Evolutionary conservation across 2,113 vertebrate genomes (phyloP).

Genomic region (Macquaria ambigua): DNA sequence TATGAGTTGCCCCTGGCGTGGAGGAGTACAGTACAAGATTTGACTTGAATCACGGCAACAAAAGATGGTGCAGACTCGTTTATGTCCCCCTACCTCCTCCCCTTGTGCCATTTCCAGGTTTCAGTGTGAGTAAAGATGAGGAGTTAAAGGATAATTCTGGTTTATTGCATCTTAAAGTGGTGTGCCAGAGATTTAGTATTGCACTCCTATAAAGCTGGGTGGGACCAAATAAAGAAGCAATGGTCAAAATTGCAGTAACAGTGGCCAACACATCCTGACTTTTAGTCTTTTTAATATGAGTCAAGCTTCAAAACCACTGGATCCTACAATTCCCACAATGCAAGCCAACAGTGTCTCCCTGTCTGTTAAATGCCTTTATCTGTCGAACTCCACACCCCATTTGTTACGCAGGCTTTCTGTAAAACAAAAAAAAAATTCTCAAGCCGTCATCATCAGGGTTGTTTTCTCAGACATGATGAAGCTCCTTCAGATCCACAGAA

Average conservation of each 20-base stretch:
- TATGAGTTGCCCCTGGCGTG: slow-evolving; percentile 51
- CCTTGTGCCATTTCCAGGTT: slow-evolving; percentile 12
- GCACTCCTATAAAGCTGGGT: slow-evolving; percentile 1
- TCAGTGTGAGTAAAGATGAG: neutral
- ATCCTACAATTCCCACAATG: neutral
- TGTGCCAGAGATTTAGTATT: neutral
- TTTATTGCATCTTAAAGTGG: slow-evolving; percentile 38
- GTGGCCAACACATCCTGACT: neutral
- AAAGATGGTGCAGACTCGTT: slow-evolving; percentile 16
- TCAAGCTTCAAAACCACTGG: neutral
- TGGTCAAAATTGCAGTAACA: neutral
- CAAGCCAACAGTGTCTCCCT: neutral
- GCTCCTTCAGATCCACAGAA: neutral
- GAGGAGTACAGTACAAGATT: slow-evolving; percentile 31
- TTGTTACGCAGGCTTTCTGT: too few species aligned
- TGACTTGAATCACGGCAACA: slow-evolving; percentile 46
- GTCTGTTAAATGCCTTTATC: neutral
- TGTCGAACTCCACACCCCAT: neutral
- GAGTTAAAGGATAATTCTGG: slow-evolving; percentile 7
- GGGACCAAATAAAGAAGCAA: neutral
- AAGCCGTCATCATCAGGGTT: neutral
- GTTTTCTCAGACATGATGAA: too few species aligned
- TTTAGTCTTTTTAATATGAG: neutral
- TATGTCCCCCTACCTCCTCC: neutral
- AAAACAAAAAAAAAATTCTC: neutral